Base-by-base conservation (phyloP, 2,888 invertebrate genomes). In the Tipula vernalis region DNA sequence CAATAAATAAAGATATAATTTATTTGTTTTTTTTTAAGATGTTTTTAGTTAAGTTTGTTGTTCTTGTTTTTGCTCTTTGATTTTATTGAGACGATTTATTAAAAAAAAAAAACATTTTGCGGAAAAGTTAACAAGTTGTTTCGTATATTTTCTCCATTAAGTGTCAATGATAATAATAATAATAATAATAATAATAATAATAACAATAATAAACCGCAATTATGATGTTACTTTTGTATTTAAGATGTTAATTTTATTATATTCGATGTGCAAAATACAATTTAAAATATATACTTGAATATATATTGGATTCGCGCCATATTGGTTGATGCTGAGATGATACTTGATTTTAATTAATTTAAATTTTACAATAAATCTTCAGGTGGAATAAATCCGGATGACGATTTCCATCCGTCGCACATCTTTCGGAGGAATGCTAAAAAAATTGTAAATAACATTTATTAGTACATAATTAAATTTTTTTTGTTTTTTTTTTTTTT, bases 361-460 rank as follows among this genome's bases (percentile, higher is more conserved):
- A n/a, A 90, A 90, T 90, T 89, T 90, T 89, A 88, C 87, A 89
- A 87, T 89, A 84, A 84, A 84, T 84, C 84, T 85, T 85, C 85
- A 28, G 85, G 85, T 85, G 85, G 85, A 42, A 85, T 12, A 42
- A 42, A 42, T 42, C 39, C 39, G 10, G 85, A 42, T 85, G 85
- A 87, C 86, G 89, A 90, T 89, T 89, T 92, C 92, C 92, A 94
- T 93, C 90, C 86, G 57, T 94, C 95, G 92, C 96, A 95, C 95
- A 98, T 95, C 94, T 94, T 95, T 93, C 95, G 95, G 92, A 97
- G 95, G 94, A 98, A 98, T 92, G 95, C 96, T 96, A 93, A 87
- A 92, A 28, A 91, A 89, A 88, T 88, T 89, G 88, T 28, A 90
- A 90, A 89, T 86, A 87, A 86, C 87, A 87, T 86, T 86, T 87